Evolutionary conservation across 2,797 vertebrate genomes (phyloP).

Genomic region (Oreonectes daqikongensis): DNA sequence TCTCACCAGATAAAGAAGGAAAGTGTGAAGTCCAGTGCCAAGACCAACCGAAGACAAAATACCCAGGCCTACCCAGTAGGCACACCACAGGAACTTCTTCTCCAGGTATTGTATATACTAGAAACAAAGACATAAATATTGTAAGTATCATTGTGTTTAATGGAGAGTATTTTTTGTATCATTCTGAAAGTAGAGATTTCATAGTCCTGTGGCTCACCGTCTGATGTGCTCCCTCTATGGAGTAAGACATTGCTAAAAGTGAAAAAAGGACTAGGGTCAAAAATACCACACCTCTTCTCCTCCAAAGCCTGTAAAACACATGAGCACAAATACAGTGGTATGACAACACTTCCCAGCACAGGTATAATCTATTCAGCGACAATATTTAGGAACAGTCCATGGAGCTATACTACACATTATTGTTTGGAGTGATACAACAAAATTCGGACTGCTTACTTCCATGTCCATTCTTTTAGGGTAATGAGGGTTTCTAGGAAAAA

Average conservation of each 20-base stretch:
- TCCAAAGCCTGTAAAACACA: constrained; percentile 83
- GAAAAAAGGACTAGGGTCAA: constrained; percentile 81
- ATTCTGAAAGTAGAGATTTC: background rate
- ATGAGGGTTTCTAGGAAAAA: constrained; percentile 91
- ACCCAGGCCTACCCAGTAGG: constrained; percentile 98
- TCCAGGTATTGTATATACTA: constrained; percentile 93
- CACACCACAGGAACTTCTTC: constrained; percentile 93
- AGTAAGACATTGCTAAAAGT: constrained; percentile 86
- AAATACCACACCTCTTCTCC: constrained; percentile 81
- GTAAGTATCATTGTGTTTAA: background rate
- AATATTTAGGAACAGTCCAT: background rate
- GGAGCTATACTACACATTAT: too few species aligned
- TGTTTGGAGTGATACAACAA: background rate
- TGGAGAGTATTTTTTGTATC: background rate
- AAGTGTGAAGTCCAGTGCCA: constrained; percentile 97
- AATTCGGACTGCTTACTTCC: constrained; percentile 82
- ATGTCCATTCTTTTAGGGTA: constrained; percentile 93
- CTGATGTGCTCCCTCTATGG: constrained; percentile 92
- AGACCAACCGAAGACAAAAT: constrained; percentile 97
- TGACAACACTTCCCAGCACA: background rate
- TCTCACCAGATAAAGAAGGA: constrained; percentile 97
- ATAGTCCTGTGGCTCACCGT: constrained; percentile 74
- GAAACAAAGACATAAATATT: constrained; percentile 2
- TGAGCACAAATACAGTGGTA: background rate
- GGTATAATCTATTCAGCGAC: background rate